These are phyloP conservation scores for Mythimna vitellina DNA, from an alignment of 2,888 invertebrate species.

Conservation along the genomic window DNA sequence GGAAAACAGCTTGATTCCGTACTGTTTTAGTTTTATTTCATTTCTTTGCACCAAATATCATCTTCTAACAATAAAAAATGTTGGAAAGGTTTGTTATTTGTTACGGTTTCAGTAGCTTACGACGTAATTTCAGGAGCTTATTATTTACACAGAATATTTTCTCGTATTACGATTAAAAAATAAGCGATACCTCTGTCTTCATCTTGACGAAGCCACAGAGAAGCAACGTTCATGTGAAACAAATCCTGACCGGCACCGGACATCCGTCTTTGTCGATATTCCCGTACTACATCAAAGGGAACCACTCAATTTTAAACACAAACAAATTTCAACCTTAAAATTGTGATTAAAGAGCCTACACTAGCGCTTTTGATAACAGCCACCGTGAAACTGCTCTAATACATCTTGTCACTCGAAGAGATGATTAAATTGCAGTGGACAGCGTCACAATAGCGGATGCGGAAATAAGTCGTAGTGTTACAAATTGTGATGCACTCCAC, in stretches of 20 bases:
- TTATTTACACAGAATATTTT: not conserved
- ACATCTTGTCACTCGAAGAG: constrained; percentile 84
- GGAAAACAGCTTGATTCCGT: not conserved
- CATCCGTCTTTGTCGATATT: constrained; percentile 90
- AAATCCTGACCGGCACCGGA: constrained; percentile 91
- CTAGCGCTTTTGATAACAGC: constrained; percentile 60
- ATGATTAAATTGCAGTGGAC: constrained; percentile 83
- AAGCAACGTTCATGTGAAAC: constrained; percentile 86
- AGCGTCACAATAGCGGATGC: constrained; percentile 79
- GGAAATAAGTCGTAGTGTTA: constrained; percentile 81
- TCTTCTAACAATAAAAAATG: not conserved
- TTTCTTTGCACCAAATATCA: not conserved
- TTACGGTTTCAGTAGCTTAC: not conserved
- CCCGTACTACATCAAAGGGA: constrained; percentile 90
- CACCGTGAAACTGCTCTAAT: constrained; percentile 80
- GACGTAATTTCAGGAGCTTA: not conserved
- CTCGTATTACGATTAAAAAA: constrained; percentile 13
- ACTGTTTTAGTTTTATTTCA: not conserved
- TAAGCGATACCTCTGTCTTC: constrained; percentile 52
- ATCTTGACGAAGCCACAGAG: constrained; percentile 74
- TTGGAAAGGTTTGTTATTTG: not conserved
- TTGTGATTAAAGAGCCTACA: constrained; percentile 64
- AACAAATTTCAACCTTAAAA: constrained; percentile 82
- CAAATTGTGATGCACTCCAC: constrained; percentile 72
- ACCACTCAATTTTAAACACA: constrained; percentile 73